Evolutionary conservation across 2,797 vertebrate genomes (phyloP), one percentile per base, ranked within the genome.

Genomic region (Coendou prehensilis): DNA sequence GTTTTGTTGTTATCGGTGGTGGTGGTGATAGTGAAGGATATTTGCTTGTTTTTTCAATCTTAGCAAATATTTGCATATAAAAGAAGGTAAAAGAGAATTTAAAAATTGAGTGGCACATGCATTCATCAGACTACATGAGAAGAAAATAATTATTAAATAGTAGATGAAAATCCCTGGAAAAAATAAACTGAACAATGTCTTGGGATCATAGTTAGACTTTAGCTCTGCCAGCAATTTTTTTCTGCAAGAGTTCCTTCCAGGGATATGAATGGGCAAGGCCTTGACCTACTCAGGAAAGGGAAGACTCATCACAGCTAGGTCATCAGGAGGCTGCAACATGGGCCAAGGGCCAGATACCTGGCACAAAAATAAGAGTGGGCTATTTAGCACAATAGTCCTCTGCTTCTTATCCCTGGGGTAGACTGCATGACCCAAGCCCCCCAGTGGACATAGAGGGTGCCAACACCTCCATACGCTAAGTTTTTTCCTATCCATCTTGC

Each of bases 101-200:
- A 84, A 96, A 90, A 80, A 54, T 37, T 37, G 63, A 91, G 37
- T 41, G 83, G 57, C 56, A 14, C 52, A 15, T 84, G 13, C n/a
- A 86, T 20, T 56, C 2, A 20, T 50, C 7, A 83, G 57, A 57
- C 26, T 69, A 14, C 41, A 61, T 0, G 2, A 91, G 17, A 15
- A 92, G 9, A 95, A 18, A 45, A 45, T 81, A 73, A 94, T 47
- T 61, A 93, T 88, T 89, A 61, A 54, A 59, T 61, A 50, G 20
- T 33, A 56, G 37, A 64, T 37, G n/a, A 93, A 47, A 10, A 20
- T 79, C 22, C 45, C 26, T 56, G 63, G 41, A 57, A 78, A 41
- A 93, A 59, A 94, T 59, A 26, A 85, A 37, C 59, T 50, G 59
- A 87, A 63, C 52, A 80, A 26, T 41, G 50, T 83, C n/a, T 93